phyloP scores from a whole-genome alignment of 2,888 invertebrate genomes.

The Athalia cordata region DNA sequence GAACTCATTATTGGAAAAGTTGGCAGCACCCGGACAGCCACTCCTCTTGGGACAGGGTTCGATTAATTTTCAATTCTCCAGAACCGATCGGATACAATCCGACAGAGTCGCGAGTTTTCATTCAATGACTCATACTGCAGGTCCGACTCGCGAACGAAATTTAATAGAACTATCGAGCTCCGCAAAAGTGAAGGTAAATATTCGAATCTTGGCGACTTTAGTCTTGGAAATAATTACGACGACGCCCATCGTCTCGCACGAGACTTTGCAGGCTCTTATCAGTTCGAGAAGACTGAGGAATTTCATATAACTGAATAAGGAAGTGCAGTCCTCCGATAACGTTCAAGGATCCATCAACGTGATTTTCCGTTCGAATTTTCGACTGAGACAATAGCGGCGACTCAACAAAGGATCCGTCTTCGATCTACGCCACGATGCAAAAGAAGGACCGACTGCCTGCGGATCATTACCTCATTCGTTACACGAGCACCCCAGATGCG shows the following conservation, averaged over 20 bases:
- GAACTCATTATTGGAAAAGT: slow-evolving; percentile 69
- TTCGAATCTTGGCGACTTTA: slow-evolving; percentile 28
- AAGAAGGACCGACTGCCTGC: not conserved
- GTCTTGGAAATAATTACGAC: not conserved
- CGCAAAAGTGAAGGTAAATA: slow-evolving; percentile 30
- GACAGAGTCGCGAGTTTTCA: slow-evolving; percentile 58
- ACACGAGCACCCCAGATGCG: slow-evolving; percentile 36
- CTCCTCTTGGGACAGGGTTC: slow-evolving; percentile 47
- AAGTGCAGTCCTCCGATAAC: no score
- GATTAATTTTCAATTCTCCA: slow-evolving; percentile 66
- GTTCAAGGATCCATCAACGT: no score
- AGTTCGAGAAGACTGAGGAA: slow-evolving; percentile 3
- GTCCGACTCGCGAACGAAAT: slow-evolving; percentile 12
- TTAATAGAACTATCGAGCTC: slow-evolving; percentile 26
- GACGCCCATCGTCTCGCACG: not conserved
- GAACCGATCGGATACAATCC: slow-evolving; percentile 61
- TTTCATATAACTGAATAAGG: no score
- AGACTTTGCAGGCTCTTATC: not conserved
- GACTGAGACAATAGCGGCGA: no score
- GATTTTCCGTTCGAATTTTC: no score
- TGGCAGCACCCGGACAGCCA: slow-evolving; percentile 46
- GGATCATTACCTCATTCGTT: slow-evolving; percentile 41
- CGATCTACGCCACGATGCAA: not conserved
- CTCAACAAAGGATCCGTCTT: no score
- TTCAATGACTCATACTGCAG: slow-evolving; percentile 50